These are phyloP conservation scores for Ophioninae sp. DNA, from an alignment of 2,888 invertebrate species.

Conservation along the genomic window DNA sequence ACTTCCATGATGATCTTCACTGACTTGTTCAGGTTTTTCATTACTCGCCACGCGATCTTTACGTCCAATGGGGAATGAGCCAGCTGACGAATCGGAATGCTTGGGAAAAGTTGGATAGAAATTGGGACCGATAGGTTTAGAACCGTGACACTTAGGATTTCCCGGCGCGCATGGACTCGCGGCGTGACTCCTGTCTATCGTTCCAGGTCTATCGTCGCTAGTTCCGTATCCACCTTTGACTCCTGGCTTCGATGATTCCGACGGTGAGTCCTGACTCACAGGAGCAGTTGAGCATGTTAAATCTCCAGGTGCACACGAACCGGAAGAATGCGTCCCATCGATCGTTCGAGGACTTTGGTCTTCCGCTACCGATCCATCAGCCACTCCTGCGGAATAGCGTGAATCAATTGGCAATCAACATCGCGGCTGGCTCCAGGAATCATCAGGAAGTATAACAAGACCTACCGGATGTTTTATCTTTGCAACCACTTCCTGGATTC, in stretches of 20 bases:
- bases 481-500: neutral
- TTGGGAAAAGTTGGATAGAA: neutral
- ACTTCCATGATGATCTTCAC: neutral
- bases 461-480: neutral
- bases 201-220: neutral
- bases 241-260: slow-evolving; percentile 1
- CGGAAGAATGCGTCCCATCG: neutral
- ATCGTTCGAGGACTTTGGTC: neutral
- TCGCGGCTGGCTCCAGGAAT: neutral
- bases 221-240: slow-evolving; percentile 21
- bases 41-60: neutral
- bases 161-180: slow-evolving; percentile 22
- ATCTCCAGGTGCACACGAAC: slow-evolving; percentile 28
- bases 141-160: slow-evolving; percentile 10
- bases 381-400: slow-evolving; percentile 2
- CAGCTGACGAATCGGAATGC: slow-evolving; percentile 7
- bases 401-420: neutral
- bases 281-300: slow-evolving; percentile 4
- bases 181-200: slow-evolving; percentile 8
- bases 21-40: slow-evolving; percentile 17
- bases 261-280: neutral
- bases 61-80: neutral
- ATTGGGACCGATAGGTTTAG: slow-evolving; percentile 5
- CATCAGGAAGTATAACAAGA: neutral
- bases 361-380: neutral